These are phyloP conservation scores for Linnaemya tessellans DNA, from an alignment of 2,888 invertebrate genomes.

Conservation along the genomic window DNA sequence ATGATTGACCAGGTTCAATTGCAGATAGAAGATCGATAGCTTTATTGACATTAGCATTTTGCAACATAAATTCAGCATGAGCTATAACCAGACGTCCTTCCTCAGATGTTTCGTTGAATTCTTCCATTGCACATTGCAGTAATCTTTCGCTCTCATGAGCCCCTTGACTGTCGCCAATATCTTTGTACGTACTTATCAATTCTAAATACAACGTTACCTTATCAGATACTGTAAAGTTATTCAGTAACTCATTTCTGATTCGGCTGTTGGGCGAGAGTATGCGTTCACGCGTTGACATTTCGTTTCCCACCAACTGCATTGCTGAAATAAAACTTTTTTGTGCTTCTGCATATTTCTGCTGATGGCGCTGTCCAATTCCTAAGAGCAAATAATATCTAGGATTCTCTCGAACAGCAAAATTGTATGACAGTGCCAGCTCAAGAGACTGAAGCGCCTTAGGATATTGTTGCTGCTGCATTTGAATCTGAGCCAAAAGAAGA, in stretches of 20 bases:
- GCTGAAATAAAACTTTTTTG: conserved; percentile 90
- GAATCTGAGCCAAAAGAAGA: conserved; percentile 93
- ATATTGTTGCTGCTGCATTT: conserved; percentile 88
- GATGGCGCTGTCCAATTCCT: conserved; percentile 91
- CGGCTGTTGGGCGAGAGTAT: conserved; percentile 37
- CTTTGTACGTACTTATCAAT: conserved; percentile 85
- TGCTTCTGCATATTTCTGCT: conserved; percentile 88
- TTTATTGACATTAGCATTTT: conserved; percentile 90
- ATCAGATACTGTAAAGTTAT: conserved; percentile 87
- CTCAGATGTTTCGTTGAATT: conserved; percentile 91
- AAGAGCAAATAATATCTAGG: conserved; percentile 94
- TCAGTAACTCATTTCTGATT: conserved; percentile 13
- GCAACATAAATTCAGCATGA: conserved; percentile 92
- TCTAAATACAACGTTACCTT: conserved; percentile 94
- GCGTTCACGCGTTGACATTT: conserved; percentile 74
- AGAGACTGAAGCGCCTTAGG: conserved; percentile 92
- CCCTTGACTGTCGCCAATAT: conserved; percentile 74
- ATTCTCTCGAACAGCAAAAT: conserved; percentile 95
- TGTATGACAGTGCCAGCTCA: conserved; percentile 95
- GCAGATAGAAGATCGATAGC: conserved; percentile 91
- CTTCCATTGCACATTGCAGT: conserved; percentile 89
- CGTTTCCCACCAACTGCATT: conserved; percentile 86
- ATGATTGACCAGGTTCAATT: conserved; percentile 91
- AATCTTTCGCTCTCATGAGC: conserved; percentile 91
- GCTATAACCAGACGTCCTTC: conserved; percentile 93